phyloP scores from a whole-genome alignment of 2,888 invertebrate species.

The Catocala fraxini region DNA sequence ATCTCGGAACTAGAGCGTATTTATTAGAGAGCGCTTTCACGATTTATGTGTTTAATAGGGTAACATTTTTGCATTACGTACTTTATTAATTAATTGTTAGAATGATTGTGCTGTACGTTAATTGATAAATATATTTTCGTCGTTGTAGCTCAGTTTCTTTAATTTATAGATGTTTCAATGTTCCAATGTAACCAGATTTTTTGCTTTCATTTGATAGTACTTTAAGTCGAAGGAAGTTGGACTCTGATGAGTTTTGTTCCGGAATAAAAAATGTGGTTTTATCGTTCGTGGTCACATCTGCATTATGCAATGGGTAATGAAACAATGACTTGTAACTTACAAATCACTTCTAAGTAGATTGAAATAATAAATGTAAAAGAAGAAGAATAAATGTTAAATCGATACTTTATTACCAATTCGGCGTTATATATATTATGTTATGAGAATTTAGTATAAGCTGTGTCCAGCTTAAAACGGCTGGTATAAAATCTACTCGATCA shows the following conservation, averaged over 20 bases:
- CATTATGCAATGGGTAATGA: not conserved
- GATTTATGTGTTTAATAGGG: not conserved
- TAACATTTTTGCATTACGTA: too few relatives aligned
- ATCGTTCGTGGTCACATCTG: not conserved
- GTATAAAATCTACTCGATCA: not conserved
- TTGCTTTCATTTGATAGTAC: slow-evolving; percentile 4
- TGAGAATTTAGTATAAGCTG: too few relatives aligned
- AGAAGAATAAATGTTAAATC: not conserved
- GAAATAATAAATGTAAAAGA: not conserved
- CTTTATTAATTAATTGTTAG: too few relatives aligned
- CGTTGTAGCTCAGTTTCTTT: not conserved
- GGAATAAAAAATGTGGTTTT: not conserved
- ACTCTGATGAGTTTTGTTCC: not conserved
- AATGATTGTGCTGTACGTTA: too few relatives aligned
- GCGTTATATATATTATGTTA: too few relatives aligned
- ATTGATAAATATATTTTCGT: not conserved
- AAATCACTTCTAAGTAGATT: not conserved
- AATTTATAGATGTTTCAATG: not conserved
- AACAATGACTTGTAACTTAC: too few relatives aligned
- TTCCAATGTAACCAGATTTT: not conserved
- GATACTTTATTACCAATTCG: too few relatives aligned
- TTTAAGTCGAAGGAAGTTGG: not conserved
- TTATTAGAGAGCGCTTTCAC: not conserved
- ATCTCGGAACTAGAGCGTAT: not conserved
- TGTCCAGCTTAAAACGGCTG: not conserved